phyloP scores from a whole-genome alignment of 2,797 vertebrate species.

The Remorina albescens region DNA sequence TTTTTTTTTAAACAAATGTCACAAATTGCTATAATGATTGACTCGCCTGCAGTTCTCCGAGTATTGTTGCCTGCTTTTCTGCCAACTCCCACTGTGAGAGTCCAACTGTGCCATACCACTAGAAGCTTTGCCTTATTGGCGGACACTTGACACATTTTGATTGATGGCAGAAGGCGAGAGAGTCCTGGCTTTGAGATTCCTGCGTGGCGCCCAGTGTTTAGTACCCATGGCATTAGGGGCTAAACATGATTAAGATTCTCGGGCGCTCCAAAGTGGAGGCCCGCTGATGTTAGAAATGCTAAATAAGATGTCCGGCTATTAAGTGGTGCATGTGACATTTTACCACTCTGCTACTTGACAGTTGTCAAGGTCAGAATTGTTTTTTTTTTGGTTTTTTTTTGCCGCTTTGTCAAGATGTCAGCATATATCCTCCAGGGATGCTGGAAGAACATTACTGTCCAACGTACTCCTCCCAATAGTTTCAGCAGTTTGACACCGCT shows the following conservation, averaged over 20 bases:
- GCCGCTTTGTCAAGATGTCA: slow-evolving; percentile 90
- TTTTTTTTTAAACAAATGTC: slow-evolving; percentile 53
- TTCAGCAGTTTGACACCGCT: slow-evolving; percentile 93
- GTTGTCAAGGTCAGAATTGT: slow-evolving; percentile 91
- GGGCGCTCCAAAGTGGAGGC: slow-evolving; percentile 49
- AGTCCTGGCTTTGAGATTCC: slow-evolving; percentile 49
- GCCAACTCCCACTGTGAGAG: slow-evolving; percentile 52
- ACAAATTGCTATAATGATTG: slow-evolving; percentile 55
- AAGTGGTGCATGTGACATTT: slow-evolving; percentile 74
- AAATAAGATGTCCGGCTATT: slow-evolving; percentile 60
- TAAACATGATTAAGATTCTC: slow-evolving; percentile 72
- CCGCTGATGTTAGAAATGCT: slow-evolving; percentile 73
- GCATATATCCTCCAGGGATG: slow-evolving; percentile 89
- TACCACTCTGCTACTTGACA: slow-evolving; percentile 88
- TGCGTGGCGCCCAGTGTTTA: slow-evolving; percentile 40
- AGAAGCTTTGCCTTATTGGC: slow-evolving; percentile 58
- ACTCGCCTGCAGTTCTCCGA: slow-evolving; percentile 46
- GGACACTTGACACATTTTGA: slow-evolving; percentile 70
- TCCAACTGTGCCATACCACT: slow-evolving; percentile 56
- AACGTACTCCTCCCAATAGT: slow-evolving; percentile 85
- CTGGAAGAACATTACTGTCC: slow-evolving; percentile 90
- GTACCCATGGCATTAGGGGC: slow-evolving; percentile 41
- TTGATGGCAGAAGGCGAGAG: slow-evolving; percentile 53
- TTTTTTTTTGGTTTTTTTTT: too few relatives aligned
- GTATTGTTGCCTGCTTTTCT: slow-evolving; percentile 43